Conservation (phyloP, 2,113 vertebrate genomes). For the Dipodomys ordii region DNA sequence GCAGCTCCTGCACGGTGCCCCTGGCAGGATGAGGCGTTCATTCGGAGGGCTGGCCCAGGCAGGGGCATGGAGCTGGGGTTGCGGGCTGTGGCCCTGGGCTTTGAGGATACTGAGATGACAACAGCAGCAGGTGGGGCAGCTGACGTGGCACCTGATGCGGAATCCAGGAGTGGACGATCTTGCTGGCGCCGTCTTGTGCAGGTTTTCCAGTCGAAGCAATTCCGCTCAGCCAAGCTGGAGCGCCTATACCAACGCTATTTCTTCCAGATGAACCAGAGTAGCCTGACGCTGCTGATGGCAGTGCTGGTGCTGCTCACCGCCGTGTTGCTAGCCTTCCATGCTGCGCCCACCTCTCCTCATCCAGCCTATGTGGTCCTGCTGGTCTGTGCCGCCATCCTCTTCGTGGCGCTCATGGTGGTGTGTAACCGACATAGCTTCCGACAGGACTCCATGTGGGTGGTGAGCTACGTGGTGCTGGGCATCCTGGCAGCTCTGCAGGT, state of each 20-base stretch:
- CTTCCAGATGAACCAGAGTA: conserved; percentile 99
- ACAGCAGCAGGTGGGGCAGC: neutral
- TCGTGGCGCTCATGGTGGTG: conserved; percentile 95
- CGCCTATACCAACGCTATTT: conserved; percentile 98
- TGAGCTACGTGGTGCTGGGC: conserved; percentile 96
- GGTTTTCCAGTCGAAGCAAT: conserved; percentile 97
- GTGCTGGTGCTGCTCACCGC: conserved; percentile 94
- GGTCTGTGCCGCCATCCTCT: conserved; percentile 91
- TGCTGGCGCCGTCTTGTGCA: conserved; percentile 92
- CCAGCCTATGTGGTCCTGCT: conserved; percentile 90
- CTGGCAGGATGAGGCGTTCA: conserved; percentile 97
- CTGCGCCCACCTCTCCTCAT: conserved; percentile 88
- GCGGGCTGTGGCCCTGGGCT: conserved; percentile 91
- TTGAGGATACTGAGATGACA: conserved; percentile 92
- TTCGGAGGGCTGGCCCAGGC: conserved; percentile 87
- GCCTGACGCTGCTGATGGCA: conserved; percentile 97
- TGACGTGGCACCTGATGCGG: conserved; percentile 52
- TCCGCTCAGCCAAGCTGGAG: conserved; percentile 97
- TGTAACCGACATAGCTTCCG: conserved; percentile 97
- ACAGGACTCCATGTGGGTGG: conserved; percentile 98
- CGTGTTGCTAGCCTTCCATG: conserved; percentile 96
- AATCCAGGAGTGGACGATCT: conserved; percentile 82
- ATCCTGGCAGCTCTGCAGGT: conserved; percentile 92
- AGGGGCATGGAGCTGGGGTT: conserved; percentile 90
- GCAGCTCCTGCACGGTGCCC: conserved; percentile 87